Evolutionary conservation across 23 tunicate species (phyloP).

Genomic region (Clavelina lepadiformis): DNA sequence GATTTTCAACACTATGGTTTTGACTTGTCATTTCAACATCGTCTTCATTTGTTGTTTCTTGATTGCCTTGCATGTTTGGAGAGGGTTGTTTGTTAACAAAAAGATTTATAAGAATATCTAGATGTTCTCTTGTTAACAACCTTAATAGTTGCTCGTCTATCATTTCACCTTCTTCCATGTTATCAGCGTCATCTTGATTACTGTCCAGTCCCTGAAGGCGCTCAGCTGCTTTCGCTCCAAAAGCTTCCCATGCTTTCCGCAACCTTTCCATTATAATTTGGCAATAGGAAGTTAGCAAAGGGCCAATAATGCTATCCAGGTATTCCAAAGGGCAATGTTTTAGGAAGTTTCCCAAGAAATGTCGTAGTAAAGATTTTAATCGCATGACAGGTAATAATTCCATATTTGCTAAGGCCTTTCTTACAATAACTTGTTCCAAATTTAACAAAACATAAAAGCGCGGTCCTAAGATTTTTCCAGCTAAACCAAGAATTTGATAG

Average conservation of each 20-base stretch:
- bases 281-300: constrained; percentile 50
- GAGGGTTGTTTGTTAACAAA: constrained; percentile 62
- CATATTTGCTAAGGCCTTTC: constrained; percentile 26
- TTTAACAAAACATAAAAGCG: constrained; percentile 22
- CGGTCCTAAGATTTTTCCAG: constrained; percentile 39
- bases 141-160: constrained; percentile 78
- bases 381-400: constrained; percentile 29
- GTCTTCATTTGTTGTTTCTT: neutral
- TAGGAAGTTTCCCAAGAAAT: constrained; percentile 40
- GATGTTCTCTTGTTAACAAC: constrained; percentile 49
- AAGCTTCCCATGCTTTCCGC: constrained; percentile 48
- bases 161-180: constrained; percentile 60
- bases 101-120: constrained; percentile 46
- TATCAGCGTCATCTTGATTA: constrained; percentile 25
- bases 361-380: constrained; percentile 43
- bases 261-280: constrained; percentile 38
- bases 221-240: constrained; percentile 22
- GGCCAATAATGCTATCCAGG: constrained; percentile 28
- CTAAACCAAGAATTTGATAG: constrained; percentile 53
- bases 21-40: constrained; percentile 14
- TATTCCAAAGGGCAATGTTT: constrained; percentile 45
- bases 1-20: neutral
- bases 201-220: constrained; percentile 10
- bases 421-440: constrained; percentile 23
- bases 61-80: constrained; percentile 8